Evolutionary conservation across 2,888 invertebrate genomes (phyloP).

Genomic region (Timandra comae): DNA sequence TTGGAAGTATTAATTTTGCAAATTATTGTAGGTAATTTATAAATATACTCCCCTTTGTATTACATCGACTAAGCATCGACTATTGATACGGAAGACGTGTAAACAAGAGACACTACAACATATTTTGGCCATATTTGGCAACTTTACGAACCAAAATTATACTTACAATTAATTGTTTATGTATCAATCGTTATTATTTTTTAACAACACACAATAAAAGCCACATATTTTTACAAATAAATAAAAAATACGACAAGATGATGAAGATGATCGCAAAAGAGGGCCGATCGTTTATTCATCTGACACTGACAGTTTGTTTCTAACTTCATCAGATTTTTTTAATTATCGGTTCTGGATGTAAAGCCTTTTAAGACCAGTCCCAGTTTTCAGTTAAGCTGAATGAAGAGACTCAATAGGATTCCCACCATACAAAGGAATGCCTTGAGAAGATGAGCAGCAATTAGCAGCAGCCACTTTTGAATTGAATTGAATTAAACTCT

Average conservation of each 20-base stretch:
- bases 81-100: slow-evolving; percentile 55
- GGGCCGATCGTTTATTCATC: slow-evolving; percentile 41
- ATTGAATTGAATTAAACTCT: too few relatives aligned
- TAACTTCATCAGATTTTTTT: too few relatives aligned
- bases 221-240: slow-evolving; percentile 61
- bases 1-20: not conserved
- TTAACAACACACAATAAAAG: slow-evolving; percentile 43
- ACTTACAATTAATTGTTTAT: slow-evolving; percentile 49
- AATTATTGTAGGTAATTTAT: slow-evolving; percentile 18
- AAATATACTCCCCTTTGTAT: slow-evolving; percentile 69
- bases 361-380: too few relatives aligned
- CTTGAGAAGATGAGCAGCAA: too few relatives aligned
- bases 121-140: slow-evolving; percentile 24
- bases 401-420: too few relatives aligned
- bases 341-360: too few relatives aligned
- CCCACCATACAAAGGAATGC: too few relatives aligned
- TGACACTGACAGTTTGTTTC: slow-evolving; percentile 30
- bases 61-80: slow-evolving; percentile 44
- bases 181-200: slow-evolving; percentile 40
- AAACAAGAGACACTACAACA: slow-evolving; percentile 52
- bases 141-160: slow-evolving; percentile 13
- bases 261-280: slow-evolving; percentile 45
- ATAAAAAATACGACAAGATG: slow-evolving; percentile 51
- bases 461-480: too few relatives aligned
- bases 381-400: too few relatives aligned